Evolutionary conservation across 2,113 vertebrate genomes (phyloP).

Genomic region (Poeciliopsis prolifica): DNA sequence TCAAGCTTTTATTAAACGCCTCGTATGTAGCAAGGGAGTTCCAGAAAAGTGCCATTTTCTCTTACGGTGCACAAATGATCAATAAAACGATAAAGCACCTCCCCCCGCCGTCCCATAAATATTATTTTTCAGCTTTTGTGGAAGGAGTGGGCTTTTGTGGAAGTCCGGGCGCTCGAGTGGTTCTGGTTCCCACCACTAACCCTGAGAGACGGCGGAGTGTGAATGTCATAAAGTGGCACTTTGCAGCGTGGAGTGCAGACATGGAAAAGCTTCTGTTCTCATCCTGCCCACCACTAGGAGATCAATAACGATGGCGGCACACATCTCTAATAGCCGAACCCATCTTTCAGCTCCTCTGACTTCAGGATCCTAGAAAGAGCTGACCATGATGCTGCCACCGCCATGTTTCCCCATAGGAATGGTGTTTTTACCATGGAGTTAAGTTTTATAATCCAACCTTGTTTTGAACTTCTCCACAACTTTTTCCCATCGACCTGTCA

Average conservation of each 20-base stretch:
- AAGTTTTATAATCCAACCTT: no score
- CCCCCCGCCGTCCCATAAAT: neutral
- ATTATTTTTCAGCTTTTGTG: conserved; percentile 13
- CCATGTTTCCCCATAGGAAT: neutral
- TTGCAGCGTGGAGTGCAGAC: conserved; percentile 62
- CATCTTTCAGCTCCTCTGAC: conserved; percentile 42
- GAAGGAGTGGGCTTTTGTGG: conserved; percentile 18
- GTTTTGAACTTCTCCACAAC: no score
- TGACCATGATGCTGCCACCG: neutral
- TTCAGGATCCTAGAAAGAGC: conserved; percentile 42
- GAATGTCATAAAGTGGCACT: conserved; percentile 69
- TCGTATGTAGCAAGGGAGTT: conserved; percentile 9
- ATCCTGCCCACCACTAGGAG: conserved; percentile 44
- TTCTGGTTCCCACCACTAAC: conserved; percentile 35
- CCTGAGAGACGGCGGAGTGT: conserved; percentile 49
- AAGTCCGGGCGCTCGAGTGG: conserved; percentile 9
- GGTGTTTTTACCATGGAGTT: no score
- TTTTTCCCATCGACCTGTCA: neutral
- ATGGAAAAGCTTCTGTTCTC: conserved; percentile 74
- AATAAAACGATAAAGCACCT: conserved; percentile 22
- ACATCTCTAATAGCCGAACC: conserved; percentile 46
- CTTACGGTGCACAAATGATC: conserved; percentile 2
- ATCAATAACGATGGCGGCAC: conserved; percentile 68
- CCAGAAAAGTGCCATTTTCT: conserved; percentile 3
- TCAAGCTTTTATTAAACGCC: conserved; percentile 22